Evolutionary conservation across 2,113 vertebrate genomes (phyloP).

Genomic region (Cricetomys ansorgei): DNA sequence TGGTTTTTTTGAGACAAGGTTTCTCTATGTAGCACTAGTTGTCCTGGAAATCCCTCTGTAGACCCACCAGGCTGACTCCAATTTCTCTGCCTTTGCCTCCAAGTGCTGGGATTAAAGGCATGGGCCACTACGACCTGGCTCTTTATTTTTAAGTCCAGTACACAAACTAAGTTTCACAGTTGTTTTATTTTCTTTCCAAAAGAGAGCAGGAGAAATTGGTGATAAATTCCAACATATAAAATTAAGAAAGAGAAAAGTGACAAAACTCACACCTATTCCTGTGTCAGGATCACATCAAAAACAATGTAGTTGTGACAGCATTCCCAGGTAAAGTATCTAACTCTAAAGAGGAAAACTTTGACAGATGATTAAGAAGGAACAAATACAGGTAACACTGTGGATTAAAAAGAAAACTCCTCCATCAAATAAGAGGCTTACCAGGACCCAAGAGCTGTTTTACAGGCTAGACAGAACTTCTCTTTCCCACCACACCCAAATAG

Average conservation of each 20-base stretch:
- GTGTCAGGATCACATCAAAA: background rate
- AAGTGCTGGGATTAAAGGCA: no score
- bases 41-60: no score
- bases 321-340: background rate
- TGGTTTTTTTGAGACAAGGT: no score
- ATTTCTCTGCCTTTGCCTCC: no score
- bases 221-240: conserved; percentile 9
- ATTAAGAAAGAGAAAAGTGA: background rate
- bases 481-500: background rate
- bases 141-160: background rate
- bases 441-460: conserved; percentile 13
- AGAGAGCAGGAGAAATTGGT: background rate
- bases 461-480: background rate
- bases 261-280: background rate
- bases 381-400: background rate
- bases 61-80: no score
- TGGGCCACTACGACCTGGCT: no score
- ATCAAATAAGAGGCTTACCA: conserved; percentile 27
- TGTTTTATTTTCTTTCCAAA: background rate
- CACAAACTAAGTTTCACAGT: background rate
- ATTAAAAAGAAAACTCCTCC: conserved; percentile 31
- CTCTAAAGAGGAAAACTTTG: background rate
- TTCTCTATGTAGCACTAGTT: no score
- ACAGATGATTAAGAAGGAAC: background rate
- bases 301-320: background rate